Base-by-base conservation (phyloP, 23 tunicate species). In the Clavelina lepadiformis region DNA sequence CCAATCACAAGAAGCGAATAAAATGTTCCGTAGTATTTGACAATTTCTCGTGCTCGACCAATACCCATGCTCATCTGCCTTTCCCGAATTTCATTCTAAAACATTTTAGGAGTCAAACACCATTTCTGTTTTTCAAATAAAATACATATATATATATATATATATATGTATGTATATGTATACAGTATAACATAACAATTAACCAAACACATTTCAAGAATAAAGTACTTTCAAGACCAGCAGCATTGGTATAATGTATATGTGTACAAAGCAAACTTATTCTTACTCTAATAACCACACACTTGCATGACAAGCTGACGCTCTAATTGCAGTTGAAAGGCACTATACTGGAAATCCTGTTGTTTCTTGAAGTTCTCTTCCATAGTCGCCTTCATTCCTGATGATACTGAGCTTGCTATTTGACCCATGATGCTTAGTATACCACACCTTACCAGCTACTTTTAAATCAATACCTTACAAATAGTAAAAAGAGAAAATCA, bases 51-150 rank as follows among this genome's bases (percentile, higher is more conserved):
- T 15, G 81, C 72, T 46, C 95, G 46, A 31, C 74, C 95, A 5
- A 86, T 72, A 21, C 67, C 74, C 86, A 86, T 78, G 18, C 75
- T 36, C 73, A 86, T 70, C 63, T 78, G 85, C 7, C 95, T 70
- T 33, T 86, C 95, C 41, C 95, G 86, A 54, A 86, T 86, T 47
- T 86, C 95, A 73, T 86, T 86, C 95, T 86, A 34, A 26, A 70
- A 77, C 57, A 35, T 11, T 26, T 13, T 45, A 45, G 15, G n/a
- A n/a, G 4, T 44, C 3, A 44, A n/a, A 45, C 24, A 61, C 35
- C 46, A 22, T 58, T 5, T 15, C 28, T 5, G 8, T 6, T 30
- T 23, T 28, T 28, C 3, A 7, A 28, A 22, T 15, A 58, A 30
- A 58, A 15, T n/a, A n/a, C n/a, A n/a, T n/a, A n/a, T n/a, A n/a